phyloP scores from a whole-genome alignment of 1,140 invertebrate species.

The Amphibalanus amphitrite region DNA sequence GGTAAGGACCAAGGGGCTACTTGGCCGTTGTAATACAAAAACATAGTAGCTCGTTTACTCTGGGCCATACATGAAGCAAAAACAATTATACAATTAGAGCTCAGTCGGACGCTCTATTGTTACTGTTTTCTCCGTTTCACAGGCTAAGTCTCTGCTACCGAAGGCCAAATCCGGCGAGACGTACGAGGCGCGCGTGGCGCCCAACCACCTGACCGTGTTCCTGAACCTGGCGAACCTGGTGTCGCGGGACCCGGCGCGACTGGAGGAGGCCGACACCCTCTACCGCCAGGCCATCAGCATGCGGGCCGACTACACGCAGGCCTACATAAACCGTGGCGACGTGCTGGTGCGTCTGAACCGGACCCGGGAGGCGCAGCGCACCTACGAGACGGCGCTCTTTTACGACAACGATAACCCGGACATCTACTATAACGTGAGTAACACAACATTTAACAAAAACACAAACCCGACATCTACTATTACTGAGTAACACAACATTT shows the following conservation, averaged over 20 bases:
- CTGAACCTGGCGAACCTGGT: conserved; percentile 89
- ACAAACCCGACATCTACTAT: too few species aligned
- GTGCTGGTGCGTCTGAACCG: conserved; percentile 85
- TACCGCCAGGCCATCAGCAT: conserved; percentile 90
- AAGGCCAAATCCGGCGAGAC: conserved; percentile 79
- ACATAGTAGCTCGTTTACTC: too few species aligned
- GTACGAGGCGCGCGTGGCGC: conserved; percentile 87
- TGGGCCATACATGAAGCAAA: too few species aligned
- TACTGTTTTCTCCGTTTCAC: too few species aligned
- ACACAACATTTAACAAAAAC: too few species aligned
- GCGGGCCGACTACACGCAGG: conserved; percentile 91
- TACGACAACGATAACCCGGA: conserved; percentile 91
- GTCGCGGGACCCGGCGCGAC: conserved; percentile 71
- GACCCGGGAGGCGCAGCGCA: conserved; percentile 83
- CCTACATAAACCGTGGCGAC: conserved; percentile 91
- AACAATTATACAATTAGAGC: too few species aligned
- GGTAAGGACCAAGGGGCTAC: too few species aligned
- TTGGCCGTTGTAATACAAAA: too few species aligned
- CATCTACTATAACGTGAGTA: conserved; percentile 87
- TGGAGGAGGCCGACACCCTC: conserved; percentile 84
- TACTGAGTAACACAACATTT: conserved; percentile 36
- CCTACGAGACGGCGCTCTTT: conserved; percentile 79
- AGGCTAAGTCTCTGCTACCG: conserved; percentile 73
- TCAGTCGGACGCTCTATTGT: too few species aligned
- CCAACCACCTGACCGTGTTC: conserved; percentile 90